Evolutionary conservation across 2,113 vertebrate genomes (phyloP).

Genomic region (Tragelaphus scriptus): DNA sequence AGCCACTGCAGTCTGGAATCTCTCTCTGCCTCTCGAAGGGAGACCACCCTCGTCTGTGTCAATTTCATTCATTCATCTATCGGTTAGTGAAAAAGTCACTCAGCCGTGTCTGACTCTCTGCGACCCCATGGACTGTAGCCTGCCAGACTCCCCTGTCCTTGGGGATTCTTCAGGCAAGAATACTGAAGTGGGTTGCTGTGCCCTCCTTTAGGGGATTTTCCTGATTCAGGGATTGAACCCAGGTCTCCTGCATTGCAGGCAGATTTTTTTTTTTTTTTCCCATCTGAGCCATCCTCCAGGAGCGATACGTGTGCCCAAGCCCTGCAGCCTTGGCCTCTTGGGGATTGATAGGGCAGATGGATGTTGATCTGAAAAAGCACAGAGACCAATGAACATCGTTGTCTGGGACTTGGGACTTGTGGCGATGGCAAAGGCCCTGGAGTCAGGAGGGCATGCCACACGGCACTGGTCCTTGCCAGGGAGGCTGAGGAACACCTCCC

Average conservation of each 20-base stretch:
- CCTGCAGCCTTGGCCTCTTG: fast-evolving
- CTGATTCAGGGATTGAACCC: neutral
- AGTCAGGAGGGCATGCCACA: fast-evolving
- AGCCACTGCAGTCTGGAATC: neutral
- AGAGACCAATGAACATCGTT: fast-evolving
- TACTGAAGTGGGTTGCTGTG: neutral
- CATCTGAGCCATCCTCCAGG: neutral
- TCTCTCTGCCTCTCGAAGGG: neutral
- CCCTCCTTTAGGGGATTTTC: neutral
- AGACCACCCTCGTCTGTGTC: fast-evolving
- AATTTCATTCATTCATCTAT: fast-evolving
- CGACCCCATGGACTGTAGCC: neutral
- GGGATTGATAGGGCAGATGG: neutral
- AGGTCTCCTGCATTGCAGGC: neutral
- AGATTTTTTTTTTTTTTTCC: neutral
- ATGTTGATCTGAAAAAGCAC: fast-evolving
- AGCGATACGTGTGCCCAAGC: fast-evolving
- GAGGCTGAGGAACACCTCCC: neutral
- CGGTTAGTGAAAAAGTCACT: neutral
- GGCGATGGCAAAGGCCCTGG: neutral
- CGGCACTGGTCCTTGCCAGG: fast-evolving
- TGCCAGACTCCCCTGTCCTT: neutral
- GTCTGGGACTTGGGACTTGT: fast-evolving
- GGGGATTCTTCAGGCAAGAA: neutral
- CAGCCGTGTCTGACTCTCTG: neutral